phyloP scores from a whole-genome alignment of 92 coral and sea anemone genomes.

The Scolanthus callimorphus region DNA sequence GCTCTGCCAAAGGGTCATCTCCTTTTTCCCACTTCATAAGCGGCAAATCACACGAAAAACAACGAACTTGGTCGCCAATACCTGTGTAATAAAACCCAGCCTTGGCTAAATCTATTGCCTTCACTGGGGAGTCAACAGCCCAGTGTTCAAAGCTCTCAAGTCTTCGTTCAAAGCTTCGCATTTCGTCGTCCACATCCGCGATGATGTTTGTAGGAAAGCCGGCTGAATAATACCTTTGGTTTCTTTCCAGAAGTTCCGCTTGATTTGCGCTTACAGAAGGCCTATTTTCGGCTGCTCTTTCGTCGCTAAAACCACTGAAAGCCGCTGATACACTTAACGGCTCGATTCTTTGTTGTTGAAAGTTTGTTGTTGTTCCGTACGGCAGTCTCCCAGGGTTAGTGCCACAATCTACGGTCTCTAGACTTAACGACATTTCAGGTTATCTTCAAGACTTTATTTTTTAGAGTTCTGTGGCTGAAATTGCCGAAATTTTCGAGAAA shows the following conservation, averaged over 20 bases:
- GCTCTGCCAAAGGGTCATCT: constrained; percentile 77
- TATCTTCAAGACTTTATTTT: too few species aligned
- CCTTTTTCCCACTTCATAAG: constrained; percentile 65
- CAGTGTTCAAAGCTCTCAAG: constrained; percentile 62
- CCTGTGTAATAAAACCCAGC: constrained; percentile 84
- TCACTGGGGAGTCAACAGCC: constrained; percentile 59
- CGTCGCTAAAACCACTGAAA: not conserved
- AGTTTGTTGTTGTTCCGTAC: too few species aligned
- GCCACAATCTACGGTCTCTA: not conserved
- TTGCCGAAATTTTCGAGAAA: too few species aligned
- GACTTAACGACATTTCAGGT: too few species aligned
- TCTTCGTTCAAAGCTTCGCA: constrained; percentile 70
- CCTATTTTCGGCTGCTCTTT: not conserved
- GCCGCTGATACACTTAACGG: too few species aligned
- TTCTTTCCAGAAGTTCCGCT: not conserved
- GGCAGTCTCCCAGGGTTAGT: too few species aligned
- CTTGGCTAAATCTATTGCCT: constrained; percentile 62
- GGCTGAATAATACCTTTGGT: too few species aligned
- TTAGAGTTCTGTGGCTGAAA: too few species aligned
- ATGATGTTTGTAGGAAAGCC: not conserved
- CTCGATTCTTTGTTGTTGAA: too few species aligned
- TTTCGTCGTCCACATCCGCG: constrained; percentile 55
- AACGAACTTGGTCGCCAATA: constrained; percentile 67
- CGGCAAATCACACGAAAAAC: constrained; percentile 74
- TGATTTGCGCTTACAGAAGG: not conserved